Evolutionary conservation across 2,797 vertebrate genomes (phyloP), one percentile per base, ranked within the genome.

Genomic region (Liasis olivaceus): DNA sequence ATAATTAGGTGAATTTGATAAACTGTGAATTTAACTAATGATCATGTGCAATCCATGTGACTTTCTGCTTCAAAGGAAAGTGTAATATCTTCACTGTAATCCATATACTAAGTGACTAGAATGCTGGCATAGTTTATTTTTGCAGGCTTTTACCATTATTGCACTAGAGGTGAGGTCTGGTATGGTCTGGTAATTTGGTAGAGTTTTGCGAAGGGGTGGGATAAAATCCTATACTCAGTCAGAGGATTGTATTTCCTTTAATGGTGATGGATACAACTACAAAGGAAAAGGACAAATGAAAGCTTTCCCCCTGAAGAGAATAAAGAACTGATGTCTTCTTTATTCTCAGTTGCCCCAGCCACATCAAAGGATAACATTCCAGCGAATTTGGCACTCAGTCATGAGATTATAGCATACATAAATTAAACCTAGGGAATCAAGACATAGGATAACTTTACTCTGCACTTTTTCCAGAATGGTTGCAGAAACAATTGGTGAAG

Each of bases 1-100:
- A 94, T 95, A 97, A 97, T 97, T 97, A 97, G 92, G 89, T 94
- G 90, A 94, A 94, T 31, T 85, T 97, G 94, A 97, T 96, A 93
- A 95, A 96, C 92, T 96, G 42, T 59, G 59, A 95, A 93, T 96
- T 97, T 94, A 93, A 96, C 94, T 93, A 96, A 95, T 94, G 77
- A 94, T 94, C 94, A 91, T 95, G 90, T 94, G 94, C 93, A 94
- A 96, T 94, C 94, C 94, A 92, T 95, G 58, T 81, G 92, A 92
- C 93, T 92, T 96, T 95, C 92, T 96, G 97, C 94, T 95, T 95
- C 97, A 97, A 81, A 96, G 92, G 17, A 93, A 96, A 95, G 31
- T 87, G 58, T 95, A 92, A 77, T n/a, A 93, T 90, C 94, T 88
- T 95, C 62, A 94, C 93, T 91, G 59, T 95, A 95, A 95, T 96